Evolutionary conservation across 2,113 vertebrate genomes (phyloP).

Genomic region (Lophotis ruficrista): DNA sequence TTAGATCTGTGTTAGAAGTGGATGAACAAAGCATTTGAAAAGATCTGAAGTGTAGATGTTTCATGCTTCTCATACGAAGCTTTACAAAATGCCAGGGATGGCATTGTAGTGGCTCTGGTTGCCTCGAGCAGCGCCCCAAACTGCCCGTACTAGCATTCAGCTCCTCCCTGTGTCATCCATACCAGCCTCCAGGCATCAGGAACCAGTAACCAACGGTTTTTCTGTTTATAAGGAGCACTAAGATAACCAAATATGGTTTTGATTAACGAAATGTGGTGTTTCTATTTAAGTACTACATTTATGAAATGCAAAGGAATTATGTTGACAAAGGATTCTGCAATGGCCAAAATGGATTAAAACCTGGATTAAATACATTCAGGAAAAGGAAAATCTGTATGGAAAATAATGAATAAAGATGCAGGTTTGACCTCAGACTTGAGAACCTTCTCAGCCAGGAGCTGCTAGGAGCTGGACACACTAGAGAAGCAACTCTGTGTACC

Average conservation of each 20-base stretch:
- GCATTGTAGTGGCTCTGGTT: accelerated
- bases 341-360: not conserved
- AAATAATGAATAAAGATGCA: not conserved
- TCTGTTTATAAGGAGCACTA: not conserved
- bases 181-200: too few species aligned
- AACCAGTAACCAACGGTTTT: not conserved
- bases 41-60: not conserved
- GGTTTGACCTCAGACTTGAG: not conserved
- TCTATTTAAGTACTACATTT: not conserved
- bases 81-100: not conserved
- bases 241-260: not conserved
- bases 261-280: accelerated
- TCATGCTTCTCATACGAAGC: not conserved
- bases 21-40: not conserved
- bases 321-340: not conserved
- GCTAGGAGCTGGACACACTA: not conserved
- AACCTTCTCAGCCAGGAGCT: accelerated
- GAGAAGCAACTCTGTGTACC: not conserved
- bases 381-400: not conserved
- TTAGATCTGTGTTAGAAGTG: accelerated
- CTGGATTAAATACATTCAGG: not conserved
- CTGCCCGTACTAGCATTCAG: accelerated
- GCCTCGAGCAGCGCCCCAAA: accelerated
- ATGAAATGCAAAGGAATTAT: not conserved
- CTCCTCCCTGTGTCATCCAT: not conserved